Evolutionary conservation across 2,113 vertebrate genomes (phyloP).

Genomic region (Prunella fulvescens): DNA sequence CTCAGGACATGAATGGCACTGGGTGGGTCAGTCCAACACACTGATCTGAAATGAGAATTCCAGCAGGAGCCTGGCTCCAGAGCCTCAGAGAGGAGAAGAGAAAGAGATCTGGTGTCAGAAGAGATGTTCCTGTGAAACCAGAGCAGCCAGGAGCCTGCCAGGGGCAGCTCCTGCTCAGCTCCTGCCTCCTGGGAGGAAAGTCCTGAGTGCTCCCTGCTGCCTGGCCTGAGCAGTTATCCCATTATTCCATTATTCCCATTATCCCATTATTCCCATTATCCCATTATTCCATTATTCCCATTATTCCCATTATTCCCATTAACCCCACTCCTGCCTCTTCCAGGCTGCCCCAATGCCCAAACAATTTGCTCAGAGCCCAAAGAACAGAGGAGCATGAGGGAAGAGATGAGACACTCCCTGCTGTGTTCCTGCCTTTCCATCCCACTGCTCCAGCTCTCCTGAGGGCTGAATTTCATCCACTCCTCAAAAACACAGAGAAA

Average conservation of each 20-base stretch:
- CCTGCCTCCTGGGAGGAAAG: not conserved
- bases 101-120: not conserved
- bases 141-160: not conserved
- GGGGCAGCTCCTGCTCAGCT: not conserved
- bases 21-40: not conserved
- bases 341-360: not conserved
- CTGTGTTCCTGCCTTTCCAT: not conserved
- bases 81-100: not conserved
- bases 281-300: not conserved
- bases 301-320: not conserved
- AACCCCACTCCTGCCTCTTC: not conserved
- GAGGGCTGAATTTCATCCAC: not conserved
- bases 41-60: not conserved
- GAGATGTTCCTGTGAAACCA: not conserved
- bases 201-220: not conserved
- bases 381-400: accelerated
- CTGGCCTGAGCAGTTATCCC: not conserved
- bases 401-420: not conserved
- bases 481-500: not conserved
- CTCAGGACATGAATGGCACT: not conserved
- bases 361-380: not conserved
- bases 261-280: not conserved
- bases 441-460: not conserved
- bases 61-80: not conserved
- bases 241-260: not conserved